phyloP scores from a whole-genome alignment of 2,797 vertebrate species.

The Mus minutoides region DNA sequence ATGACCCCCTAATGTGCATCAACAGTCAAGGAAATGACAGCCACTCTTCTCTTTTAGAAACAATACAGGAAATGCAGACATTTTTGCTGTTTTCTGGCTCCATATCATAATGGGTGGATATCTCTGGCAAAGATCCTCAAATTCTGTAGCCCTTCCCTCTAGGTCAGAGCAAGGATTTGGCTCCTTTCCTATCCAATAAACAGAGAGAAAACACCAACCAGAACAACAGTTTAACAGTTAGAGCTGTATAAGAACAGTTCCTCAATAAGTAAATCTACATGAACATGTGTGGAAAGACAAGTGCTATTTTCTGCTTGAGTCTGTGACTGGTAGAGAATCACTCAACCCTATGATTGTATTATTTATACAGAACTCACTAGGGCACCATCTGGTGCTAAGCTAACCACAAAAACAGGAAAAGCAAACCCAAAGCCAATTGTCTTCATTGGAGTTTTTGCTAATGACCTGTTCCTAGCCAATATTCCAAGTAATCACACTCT shows the following conservation, averaged over 20 bases:
- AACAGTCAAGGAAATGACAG: conserved; percentile 67
- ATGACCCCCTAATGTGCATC: conserved; percentile 48
- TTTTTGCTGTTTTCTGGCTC: conserved; percentile 21
- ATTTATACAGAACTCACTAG: conserved; percentile 81
- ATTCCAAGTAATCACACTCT: conserved; percentile 75
- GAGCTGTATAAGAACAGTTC: conserved; percentile 63
- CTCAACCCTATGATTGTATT: conserved; percentile 83
- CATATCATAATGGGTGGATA: neutral
- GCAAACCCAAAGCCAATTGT: conserved; percentile 79
- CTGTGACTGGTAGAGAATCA: conserved; percentile 80
- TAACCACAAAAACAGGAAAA: conserved; percentile 80
- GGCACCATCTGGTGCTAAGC: conserved; percentile 81
- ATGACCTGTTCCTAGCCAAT: conserved; percentile 72
- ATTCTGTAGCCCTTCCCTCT: neutral
- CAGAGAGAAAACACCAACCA: neutral
- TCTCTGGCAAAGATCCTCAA: conserved; percentile 41
- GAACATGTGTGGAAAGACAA: conserved; percentile 73
- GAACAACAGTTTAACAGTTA: conserved; percentile 54
- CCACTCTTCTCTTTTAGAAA: conserved; percentile 60
- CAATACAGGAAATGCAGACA: neutral
- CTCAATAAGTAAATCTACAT: conserved; percentile 71
- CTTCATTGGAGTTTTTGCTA: conserved; percentile 78
- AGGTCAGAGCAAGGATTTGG: conserved; percentile 36
- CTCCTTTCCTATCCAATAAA: conserved; percentile 52
- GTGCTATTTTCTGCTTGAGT: conserved; percentile 79